Percentiles rank a stretch among this genome's conserved stretches.
Evolutionary conservation across 2,797 vertebrate species (phyloP).

Genomic region (Pempheris klunzingeri): DNA sequence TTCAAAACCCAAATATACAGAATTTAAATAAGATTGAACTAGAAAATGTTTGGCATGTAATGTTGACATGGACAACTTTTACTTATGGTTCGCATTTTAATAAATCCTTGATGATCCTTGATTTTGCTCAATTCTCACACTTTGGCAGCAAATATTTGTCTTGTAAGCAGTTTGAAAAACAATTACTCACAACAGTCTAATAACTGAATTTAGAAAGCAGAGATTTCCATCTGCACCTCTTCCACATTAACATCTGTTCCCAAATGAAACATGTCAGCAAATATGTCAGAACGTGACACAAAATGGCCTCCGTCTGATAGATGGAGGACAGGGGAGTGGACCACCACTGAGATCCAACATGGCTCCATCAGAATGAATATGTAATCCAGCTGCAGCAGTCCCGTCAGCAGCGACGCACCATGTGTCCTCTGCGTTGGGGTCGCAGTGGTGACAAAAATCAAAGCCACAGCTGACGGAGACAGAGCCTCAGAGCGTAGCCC

Average conservation of each 20-base stretch:
- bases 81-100: slow-evolving; percentile 17
- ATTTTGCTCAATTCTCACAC: slow-evolving; percentile 21
- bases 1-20: background rate
- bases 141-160: slow-evolving; percentile 66
- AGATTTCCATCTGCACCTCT: slow-evolving; percentile 79
- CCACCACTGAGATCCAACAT: slow-evolving; percentile 88
- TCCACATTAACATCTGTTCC: slow-evolving; percentile 80
- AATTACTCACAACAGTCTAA: slow-evolving; percentile 73
- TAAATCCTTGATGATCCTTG: no score
- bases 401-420: slow-evolving; percentile 73
- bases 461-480: slow-evolving; percentile 84
- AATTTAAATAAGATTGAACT: background rate
- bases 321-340: slow-evolving; percentile 81
- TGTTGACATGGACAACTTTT: background rate
- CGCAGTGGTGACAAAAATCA: slow-evolving; percentile 71
- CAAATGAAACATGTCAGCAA: slow-evolving; percentile 83
- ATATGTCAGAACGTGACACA: slow-evolving; percentile 80
- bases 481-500: slow-evolving; percentile 79
- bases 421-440: slow-evolving; percentile 76
- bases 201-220: slow-evolving; percentile 68
- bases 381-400: slow-evolving; percentile 81
- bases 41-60: background rate
- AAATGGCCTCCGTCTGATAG: slow-evolving; percentile 83
- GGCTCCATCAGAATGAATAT: slow-evolving; percentile 78
- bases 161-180: slow-evolving; percentile 69